These are phyloP conservation scores for Sarcophaga peregrina DNA, from an alignment of 1,140 invertebrate genomes.

Conservation along the genomic window DNA sequence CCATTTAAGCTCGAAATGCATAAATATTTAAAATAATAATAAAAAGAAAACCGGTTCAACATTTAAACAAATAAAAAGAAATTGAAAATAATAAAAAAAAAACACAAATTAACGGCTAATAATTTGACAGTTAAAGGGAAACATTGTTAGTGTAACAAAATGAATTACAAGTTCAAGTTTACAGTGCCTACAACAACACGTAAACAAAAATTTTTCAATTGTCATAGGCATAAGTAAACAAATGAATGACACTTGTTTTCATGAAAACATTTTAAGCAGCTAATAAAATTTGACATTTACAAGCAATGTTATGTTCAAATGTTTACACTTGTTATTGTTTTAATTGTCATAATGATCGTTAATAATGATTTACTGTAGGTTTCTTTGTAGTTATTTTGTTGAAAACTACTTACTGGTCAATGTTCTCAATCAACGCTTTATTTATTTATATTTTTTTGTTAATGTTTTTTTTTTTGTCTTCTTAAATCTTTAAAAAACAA, in stretches of 20 bases:
- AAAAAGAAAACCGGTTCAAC: neutral
- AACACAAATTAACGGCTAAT: neutral
- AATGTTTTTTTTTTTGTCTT: neutral
- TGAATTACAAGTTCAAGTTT: too few relatives aligned
- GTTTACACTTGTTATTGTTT: too few relatives aligned
- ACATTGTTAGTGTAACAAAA: too few relatives aligned
- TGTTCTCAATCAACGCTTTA: neutral
- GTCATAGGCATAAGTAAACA: neutral
- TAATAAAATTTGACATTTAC: neutral
- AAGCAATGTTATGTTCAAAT: neutral
- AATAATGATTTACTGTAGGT: too few relatives aligned
- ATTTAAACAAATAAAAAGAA: neutral
- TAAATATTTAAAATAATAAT: neutral
- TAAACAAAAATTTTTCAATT: neutral
- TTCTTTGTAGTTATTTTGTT: too few relatives aligned
- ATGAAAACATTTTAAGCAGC: neutral
- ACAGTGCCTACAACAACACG: neutral
- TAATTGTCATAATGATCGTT: too few relatives aligned
- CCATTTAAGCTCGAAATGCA: neutral
- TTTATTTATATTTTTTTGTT: neutral
- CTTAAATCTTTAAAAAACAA: neutral
- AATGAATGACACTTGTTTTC: neutral
- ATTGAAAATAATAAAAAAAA: neutral
- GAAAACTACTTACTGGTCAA: neutral
- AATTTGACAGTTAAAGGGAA: neutral